These are phyloP conservation scores for Cynodonichthys magdalenae DNA, from an alignment of 2,797 vertebrate species.

Conservation along the genomic window DNA sequence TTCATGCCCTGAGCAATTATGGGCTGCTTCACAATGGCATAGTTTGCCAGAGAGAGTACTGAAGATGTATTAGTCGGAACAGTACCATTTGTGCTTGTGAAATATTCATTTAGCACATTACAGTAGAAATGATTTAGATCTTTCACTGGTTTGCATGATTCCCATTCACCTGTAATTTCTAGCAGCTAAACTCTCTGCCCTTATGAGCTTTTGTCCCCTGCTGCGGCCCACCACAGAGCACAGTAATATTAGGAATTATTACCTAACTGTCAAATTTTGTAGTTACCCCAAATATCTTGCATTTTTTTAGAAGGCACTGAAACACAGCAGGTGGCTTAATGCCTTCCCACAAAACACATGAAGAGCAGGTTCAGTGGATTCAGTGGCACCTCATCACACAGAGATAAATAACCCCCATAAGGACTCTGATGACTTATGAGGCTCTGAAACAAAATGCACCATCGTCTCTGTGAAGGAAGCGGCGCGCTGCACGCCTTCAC, in stretches of 20 bases:
- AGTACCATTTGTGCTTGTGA: conserved; percentile 70
- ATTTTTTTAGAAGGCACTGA: conserved; percentile 11
- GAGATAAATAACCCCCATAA: conserved; percentile 67
- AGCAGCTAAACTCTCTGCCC: conserved; percentile 11
- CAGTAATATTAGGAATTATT: neutral
- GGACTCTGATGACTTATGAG: conserved; percentile 64
- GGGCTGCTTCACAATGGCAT: conserved; percentile 42
- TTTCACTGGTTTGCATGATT: conserved; percentile 39
- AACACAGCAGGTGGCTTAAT: conserved; percentile 22
- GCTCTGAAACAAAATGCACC: conserved; percentile 58
- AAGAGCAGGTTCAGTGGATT: conserved; percentile 49
- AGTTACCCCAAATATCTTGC: neutral
- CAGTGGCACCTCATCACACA: conserved; percentile 47
- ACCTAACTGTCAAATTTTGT: neutral
- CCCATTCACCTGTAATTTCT: conserved; percentile 54
- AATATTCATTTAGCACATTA: conserved; percentile 76
- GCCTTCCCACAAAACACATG: conserved; percentile 35
- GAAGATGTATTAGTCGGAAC: conserved; percentile 62
- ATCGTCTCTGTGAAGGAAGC: conserved; percentile 45
- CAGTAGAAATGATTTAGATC: conserved; percentile 61
- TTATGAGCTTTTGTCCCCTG: conserved; percentile 4
- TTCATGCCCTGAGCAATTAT: conserved; percentile 70
- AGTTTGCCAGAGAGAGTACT: conserved; percentile 43
- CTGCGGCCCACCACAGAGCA: neutral
- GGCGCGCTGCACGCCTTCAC: conserved; percentile 56